Conservation (phyloP, 2,888 invertebrate species). For the Drosophila meridionalis region DNA sequence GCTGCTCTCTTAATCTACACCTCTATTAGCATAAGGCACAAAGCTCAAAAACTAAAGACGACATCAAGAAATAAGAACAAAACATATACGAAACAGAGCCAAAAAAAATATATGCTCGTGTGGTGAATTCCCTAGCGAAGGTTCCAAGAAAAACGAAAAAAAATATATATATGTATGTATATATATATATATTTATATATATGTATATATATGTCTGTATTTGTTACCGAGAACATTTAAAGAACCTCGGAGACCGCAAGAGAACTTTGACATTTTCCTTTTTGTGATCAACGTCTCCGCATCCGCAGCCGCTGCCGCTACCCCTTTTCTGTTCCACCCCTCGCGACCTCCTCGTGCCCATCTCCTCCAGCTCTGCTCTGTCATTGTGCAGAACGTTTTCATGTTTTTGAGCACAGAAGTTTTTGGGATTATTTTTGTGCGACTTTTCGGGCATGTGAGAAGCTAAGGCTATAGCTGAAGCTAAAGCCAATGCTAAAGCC, state of each 20-base stretch:
- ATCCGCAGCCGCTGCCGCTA: conserved; percentile 24
- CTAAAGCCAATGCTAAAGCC: conserved; percentile 25
- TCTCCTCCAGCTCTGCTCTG: conserved; percentile 26
- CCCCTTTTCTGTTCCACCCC: background rate
- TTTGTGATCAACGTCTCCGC: conserved; percentile 69
- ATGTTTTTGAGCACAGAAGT: conserved; percentile 75
- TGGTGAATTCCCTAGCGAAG: conserved; percentile 69
- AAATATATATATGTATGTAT: conserved; percentile 4
- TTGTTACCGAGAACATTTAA: conserved; percentile 73
- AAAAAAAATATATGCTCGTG: conserved; percentile 49
- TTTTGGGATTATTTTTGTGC: conserved; percentile 78
- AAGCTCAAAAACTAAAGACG: conserved; percentile 45
- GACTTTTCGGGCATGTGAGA: conserved; percentile 71
- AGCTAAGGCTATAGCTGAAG: conserved; percentile 24
- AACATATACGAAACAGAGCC: conserved; percentile 20
- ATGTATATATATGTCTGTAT: conserved; percentile 20
- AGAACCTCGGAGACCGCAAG: conserved; percentile 77
- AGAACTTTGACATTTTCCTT: conserved; percentile 79
- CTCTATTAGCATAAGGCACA: conserved; percentile 16
- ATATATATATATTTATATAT: conserved; percentile 13
- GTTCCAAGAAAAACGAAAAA: conserved; percentile 66
- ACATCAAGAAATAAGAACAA: conserved; percentile 19
- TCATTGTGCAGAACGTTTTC: conserved; percentile 67
- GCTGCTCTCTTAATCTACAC: conserved; percentile 31
- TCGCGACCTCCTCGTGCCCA: background rate